A percentile compares a stretch with the other conserved stretches of the same genome.
Conservation (phyloP, 1,140 invertebrate genomes). For the Drosophila oshimai region DNA sequence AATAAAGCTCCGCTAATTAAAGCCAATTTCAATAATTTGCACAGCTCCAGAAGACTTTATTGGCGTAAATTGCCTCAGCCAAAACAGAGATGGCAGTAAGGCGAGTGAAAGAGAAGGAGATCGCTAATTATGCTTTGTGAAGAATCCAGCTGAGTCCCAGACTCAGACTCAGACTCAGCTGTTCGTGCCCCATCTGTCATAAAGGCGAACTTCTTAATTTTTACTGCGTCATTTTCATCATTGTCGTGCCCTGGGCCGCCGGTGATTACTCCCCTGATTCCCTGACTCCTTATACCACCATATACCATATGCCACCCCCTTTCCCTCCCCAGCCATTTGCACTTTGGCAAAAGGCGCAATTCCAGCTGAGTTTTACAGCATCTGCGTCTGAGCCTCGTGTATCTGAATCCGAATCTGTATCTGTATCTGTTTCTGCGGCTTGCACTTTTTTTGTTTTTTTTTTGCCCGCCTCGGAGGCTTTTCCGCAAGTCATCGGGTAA, state of each 20-base stretch:
- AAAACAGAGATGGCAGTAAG: slow-evolving; percentile 19
- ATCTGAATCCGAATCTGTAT: slow-evolving; percentile 14
- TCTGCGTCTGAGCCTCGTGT: slow-evolving; percentile 39
- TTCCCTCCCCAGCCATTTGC: slow-evolving; percentile 3
- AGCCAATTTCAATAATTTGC: slow-evolving; percentile 77
- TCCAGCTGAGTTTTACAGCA: slow-evolving; percentile 53
- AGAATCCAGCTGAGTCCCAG: slow-evolving; percentile 42
- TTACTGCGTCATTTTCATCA: slow-evolving; percentile 82
- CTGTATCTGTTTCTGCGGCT: slow-evolving; percentile 46
- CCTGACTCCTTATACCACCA: no score
- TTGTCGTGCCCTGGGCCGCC: slow-evolving; percentile 68
- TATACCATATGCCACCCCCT: no score
- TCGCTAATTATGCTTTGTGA: slow-evolving; percentile 76
- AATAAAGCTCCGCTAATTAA: slow-evolving; percentile 78
- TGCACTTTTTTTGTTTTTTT: slow-evolving; percentile 70
- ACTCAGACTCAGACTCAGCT: no score
- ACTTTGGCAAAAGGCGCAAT: slow-evolving; percentile 60
- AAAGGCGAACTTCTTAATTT: slow-evolving; percentile 82
- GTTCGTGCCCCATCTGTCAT: slow-evolving; percentile 82
- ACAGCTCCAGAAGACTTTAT: slow-evolving; percentile 56
- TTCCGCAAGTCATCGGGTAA: slow-evolving; percentile 82
- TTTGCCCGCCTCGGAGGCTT: slow-evolving; percentile 42
- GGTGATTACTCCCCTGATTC: slow-evolving; percentile 29
- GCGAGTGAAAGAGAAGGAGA: background rate
- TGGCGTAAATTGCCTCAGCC: slow-evolving; percentile 67